phyloP scores from a whole-genome alignment of 2,888 invertebrate genomes.

The Drosophila testacea region DNA sequence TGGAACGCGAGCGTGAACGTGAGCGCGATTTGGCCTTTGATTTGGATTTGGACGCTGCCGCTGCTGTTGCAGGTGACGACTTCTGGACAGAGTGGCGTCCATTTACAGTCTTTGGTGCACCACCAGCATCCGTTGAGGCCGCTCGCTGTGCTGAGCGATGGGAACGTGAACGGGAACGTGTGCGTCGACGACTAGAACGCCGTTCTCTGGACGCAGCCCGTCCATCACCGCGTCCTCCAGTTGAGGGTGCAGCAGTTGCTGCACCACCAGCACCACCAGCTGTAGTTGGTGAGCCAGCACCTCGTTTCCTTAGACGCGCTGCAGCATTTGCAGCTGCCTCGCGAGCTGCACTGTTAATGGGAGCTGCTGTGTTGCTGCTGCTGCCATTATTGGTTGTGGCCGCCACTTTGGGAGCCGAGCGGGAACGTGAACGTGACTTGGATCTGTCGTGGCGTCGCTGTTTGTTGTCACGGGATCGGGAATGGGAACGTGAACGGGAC shows the following conservation, averaged over 20 bases:
- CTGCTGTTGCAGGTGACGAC: slow-evolving; percentile 35
- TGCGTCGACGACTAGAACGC: slow-evolving; percentile 64
- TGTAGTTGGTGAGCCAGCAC: slow-evolving; percentile 60
- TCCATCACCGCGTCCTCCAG: slow-evolving; percentile 49
- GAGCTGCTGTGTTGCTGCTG: slow-evolving; percentile 30
- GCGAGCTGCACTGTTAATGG: slow-evolving; percentile 75
- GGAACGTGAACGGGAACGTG: slow-evolving; percentile 70
- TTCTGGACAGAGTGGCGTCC: slow-evolving; percentile 78
- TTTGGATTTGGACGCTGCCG: slow-evolving; percentile 45
- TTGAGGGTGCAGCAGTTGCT: slow-evolving; percentile 76
- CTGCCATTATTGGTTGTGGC: slow-evolving; percentile 52
- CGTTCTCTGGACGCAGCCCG: slow-evolving; percentile 81
- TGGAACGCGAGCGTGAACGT: slow-evolving; percentile 62
- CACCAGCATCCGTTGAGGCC: slow-evolving; percentile 50
- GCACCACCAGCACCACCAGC: slow-evolving; percentile 58
- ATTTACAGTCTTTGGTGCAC: slow-evolving; percentile 69
- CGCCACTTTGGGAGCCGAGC: slow-evolving; percentile 50
- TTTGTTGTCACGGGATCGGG: slow-evolving; percentile 49
- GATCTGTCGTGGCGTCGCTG: slow-evolving; percentile 55
- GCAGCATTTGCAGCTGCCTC: slow-evolving; percentile 79
- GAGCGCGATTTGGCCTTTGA: slow-evolving; percentile 68
- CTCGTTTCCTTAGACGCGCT: slow-evolving; percentile 81
- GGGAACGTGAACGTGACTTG: slow-evolving; percentile 64
- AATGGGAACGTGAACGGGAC: slow-evolving; percentile 80
- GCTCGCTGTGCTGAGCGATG: slow-evolving; percentile 65